Evolutionary conservation across 1,140 invertebrate genomes (phyloP).

Genomic region (Ceratosolen solmsi): DNA sequence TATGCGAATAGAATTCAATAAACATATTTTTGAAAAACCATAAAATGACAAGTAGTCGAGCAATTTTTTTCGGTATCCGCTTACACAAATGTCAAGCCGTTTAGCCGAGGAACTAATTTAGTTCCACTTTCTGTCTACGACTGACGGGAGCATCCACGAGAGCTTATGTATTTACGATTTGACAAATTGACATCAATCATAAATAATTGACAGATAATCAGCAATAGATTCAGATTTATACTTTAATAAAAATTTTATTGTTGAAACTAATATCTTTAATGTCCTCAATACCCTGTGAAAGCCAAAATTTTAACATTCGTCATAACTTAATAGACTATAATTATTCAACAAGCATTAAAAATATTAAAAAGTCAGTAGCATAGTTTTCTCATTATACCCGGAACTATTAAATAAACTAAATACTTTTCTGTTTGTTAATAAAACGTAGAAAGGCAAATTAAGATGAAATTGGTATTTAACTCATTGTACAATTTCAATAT

Average conservation of each 20-base stretch:
- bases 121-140: constrained; percentile 29
- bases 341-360: no score
- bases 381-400: no score
- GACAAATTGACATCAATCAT: constrained; percentile 67
- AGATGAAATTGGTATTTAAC: no score
- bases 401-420: no score
- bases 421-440: no score
- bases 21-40: constrained; percentile 8
- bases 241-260: not conserved
- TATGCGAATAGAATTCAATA: not conserved
- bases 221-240: constrained; percentile 19
- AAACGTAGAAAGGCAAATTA: no score
- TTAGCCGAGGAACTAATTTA: constrained; percentile 37
- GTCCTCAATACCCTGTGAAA: no score
- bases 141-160: constrained; percentile 26
- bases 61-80: constrained; percentile 39
- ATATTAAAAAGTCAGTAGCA: no score
- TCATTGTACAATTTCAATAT: no score
- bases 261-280: constrained; percentile 1
- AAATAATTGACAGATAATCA: constrained; percentile 69
- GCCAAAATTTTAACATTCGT: no score
- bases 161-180: constrained; percentile 57
- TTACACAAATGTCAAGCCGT: constrained; percentile 9
- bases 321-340: no score
- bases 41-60: no score